Percentiles rank a stretch among this genome's conserved stretches.
phyloP scores from a whole-genome alignment of 2,888 invertebrate species.

The Metellina segmentata region DNA sequence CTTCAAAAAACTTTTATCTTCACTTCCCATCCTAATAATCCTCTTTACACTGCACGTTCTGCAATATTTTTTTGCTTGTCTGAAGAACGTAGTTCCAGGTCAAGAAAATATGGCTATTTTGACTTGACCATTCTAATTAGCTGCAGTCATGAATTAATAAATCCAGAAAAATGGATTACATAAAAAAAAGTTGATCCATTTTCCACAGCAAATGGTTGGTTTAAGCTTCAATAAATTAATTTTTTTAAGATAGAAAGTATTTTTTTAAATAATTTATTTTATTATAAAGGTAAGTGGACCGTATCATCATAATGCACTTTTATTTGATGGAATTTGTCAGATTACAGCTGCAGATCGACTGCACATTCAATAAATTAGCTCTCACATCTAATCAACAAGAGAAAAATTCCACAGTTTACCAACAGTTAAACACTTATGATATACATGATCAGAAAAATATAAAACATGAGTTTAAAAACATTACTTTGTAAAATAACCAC shows the following conservation, averaged over 20 bases:
- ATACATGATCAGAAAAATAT: constrained; percentile 61
- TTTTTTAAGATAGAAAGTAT: neutral
- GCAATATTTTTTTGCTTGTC: no score
- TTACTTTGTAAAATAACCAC: constrained; percentile 48
- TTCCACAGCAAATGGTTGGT: no score
- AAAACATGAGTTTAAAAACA: constrained; percentile 66
- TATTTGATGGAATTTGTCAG: constrained; percentile 60
- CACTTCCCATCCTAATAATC: no score
- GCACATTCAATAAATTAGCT: constrained; percentile 54
- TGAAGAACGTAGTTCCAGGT: no score
- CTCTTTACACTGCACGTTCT: no score
- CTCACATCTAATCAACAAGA: constrained; percentile 55
- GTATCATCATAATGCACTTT: constrained; percentile 56
- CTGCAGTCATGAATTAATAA: no score
- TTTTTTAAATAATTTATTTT: neutral
- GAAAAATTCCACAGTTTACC: constrained; percentile 58
- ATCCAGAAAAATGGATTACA: no score
- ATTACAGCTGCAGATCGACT: constrained; percentile 55
- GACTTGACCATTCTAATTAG: no score
- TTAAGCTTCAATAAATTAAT: neutral
- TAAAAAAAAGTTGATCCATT: no score
- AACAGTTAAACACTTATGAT: constrained; percentile 65
- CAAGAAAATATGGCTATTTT: no score
- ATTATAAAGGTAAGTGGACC: neutral
- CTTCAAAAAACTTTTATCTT: no score